phyloP scores from a whole-genome alignment of 2,113 vertebrate species.

The Istiophorus platypterus region DNA sequence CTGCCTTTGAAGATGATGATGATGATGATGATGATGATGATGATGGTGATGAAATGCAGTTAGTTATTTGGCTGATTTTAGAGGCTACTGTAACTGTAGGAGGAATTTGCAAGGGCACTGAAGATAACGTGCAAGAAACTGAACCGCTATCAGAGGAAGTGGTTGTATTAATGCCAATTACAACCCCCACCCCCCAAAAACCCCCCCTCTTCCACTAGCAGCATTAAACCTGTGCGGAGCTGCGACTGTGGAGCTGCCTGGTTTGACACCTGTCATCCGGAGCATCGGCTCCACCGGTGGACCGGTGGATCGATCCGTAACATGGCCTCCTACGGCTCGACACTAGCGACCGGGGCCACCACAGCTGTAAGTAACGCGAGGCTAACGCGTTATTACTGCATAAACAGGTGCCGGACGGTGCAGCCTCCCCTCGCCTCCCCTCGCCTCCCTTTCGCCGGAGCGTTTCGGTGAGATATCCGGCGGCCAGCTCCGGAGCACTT shows the following conservation, averaged over 20 bases:
- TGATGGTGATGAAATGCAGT: not conserved
- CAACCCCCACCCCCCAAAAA: too few relatives aligned
- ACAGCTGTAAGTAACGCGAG: constrained; percentile 9
- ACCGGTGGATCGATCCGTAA: constrained; percentile 60
- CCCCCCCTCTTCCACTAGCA: not conserved
- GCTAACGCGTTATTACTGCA: constrained; percentile 11
- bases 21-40: too few relatives aligned
- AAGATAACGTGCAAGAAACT: not conserved
- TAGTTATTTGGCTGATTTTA: not conserved
- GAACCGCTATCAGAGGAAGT: not conserved
- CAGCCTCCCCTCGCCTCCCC: not conserved
- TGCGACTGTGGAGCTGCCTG: constrained; percentile 7
- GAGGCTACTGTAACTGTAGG: not conserved
- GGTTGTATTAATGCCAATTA: not conserved
- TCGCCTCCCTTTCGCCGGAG: not conserved
- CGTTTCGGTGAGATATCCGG: not conserved
- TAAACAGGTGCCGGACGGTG: not conserved
- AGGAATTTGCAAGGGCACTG: not conserved
- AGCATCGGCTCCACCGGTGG: constrained; percentile 70
- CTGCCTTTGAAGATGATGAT: too few relatives aligned
- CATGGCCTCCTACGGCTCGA: constrained; percentile 76
- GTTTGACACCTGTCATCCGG: constrained; percentile 79
- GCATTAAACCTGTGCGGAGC: constrained; percentile 9
- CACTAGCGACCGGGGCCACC: constrained; percentile 53
- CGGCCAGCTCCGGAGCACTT: not conserved